These are phyloP conservation scores for Paraescarpia echinospica DNA, from an alignment of 1,140 invertebrate genomes.

Conservation along the genomic window DNA sequence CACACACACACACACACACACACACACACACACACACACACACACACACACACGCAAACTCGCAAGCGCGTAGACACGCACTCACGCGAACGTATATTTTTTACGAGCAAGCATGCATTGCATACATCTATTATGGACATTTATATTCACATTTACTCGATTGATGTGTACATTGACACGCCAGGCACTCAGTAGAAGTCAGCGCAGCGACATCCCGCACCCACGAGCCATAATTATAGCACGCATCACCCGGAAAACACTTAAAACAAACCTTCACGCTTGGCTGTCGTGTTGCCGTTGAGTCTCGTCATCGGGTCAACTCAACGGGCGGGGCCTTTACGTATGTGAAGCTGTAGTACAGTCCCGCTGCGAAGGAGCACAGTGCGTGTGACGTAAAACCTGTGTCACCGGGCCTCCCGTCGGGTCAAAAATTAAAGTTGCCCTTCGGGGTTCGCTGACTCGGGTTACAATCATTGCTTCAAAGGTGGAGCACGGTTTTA, in stretches of 20 bases:
- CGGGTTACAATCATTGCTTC: not conserved
- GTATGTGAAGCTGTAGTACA: not conserved
- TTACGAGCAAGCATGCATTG: not conserved
- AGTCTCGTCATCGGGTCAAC: not conserved
- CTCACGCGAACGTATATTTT: too few relatives aligned
- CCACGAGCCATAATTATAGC: not conserved
- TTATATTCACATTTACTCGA: not conserved
- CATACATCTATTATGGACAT: not conserved
- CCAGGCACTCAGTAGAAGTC: not conserved
- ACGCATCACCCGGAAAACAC: not conserved
- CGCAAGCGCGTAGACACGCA: too few relatives aligned
- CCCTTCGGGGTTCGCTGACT: not conserved
- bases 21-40: conserved; percentile 21
- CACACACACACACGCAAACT: conserved; percentile 14
- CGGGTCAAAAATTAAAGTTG: not conserved
- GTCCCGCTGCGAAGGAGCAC: not conserved
- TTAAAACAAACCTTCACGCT: not conserved
- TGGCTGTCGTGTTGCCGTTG: too few relatives aligned
- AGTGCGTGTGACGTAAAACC: not conserved
- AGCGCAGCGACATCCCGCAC: not conserved
- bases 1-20: conserved; percentile 21
- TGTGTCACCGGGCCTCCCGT: not conserved
- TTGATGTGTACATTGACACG: not conserved
- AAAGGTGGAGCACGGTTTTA: not conserved
- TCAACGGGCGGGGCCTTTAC: not conserved